Conservation (phyloP, 2,888 invertebrate species). For the Spilarctia lutea region DNA sequence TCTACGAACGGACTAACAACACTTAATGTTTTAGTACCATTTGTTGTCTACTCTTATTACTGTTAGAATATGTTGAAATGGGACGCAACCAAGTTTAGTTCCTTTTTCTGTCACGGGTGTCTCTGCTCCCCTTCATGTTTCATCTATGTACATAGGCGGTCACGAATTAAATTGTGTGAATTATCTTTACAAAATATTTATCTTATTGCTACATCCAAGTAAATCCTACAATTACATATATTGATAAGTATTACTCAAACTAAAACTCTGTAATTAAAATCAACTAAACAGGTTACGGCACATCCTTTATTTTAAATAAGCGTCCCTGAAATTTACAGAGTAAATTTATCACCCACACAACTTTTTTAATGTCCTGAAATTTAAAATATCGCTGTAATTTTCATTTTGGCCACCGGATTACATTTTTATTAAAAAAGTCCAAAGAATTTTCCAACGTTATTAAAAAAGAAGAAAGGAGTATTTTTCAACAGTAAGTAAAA, state of each 20-base stretch:
- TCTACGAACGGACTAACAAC: no score
- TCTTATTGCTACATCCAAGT: no score
- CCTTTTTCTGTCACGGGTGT: no score
- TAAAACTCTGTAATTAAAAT: neutral
- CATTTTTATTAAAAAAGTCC: conserved; percentile 58
- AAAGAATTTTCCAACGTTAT: conserved; percentile 35
- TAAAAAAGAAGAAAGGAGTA: conserved; percentile 33
- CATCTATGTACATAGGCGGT: no score
- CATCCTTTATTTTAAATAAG: conserved; percentile 33
- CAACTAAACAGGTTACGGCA: neutral
- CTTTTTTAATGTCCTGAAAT: conserved; percentile 53
- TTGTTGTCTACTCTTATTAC: no score
- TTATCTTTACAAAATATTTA: no score
- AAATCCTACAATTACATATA: no score
- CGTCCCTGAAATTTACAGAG: conserved; percentile 32
- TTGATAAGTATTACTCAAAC: neutral
- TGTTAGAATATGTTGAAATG: no score
- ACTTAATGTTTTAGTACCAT: no score
- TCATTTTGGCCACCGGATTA: conserved; percentile 48
- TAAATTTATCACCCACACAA: conserved; percentile 50
- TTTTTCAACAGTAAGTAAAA: conserved; percentile 18
- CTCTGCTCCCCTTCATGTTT: no score
- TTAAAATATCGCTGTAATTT: conserved; percentile 54
- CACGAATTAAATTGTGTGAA: no score
- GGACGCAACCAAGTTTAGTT: no score